These are phyloP conservation scores for Epinotia demarniana DNA, from an alignment of 2,888 invertebrate genomes.

Conservation along the genomic window DNA sequence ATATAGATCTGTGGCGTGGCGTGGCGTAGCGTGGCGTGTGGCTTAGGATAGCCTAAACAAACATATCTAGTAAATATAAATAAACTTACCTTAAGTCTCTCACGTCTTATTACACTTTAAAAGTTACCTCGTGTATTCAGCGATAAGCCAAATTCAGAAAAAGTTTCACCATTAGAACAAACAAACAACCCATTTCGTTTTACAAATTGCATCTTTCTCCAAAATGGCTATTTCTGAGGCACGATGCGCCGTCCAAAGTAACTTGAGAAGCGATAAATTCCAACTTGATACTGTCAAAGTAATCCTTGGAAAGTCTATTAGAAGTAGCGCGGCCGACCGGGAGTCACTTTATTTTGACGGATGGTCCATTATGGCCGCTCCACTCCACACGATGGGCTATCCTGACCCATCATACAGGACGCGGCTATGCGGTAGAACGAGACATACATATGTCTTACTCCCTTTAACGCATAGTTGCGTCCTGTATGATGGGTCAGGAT, in stretches of 20 bases:
- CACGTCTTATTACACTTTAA: background rate
- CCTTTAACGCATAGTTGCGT: too few relatives aligned
- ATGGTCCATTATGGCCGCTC: too few relatives aligned
- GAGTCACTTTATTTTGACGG: conserved; percentile 15
- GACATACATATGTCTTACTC: too few relatives aligned
- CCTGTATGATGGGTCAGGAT: too few relatives aligned
- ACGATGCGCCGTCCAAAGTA: conserved; percentile 15
- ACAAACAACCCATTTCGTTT: background rate
- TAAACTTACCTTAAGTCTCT: too few relatives aligned
- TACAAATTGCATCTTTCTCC: background rate
- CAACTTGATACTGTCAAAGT: conserved; percentile 30
- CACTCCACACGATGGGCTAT: too few relatives aligned
- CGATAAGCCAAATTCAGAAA: conserved; percentile 7
- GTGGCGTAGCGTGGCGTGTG: too few relatives aligned
- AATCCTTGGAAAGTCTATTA: conserved; percentile 18
- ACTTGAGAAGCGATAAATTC: conserved; percentile 28
- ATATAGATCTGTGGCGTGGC: too few relatives aligned
- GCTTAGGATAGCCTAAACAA: too few relatives aligned
- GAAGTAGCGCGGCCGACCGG: background rate
- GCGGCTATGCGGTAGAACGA: too few relatives aligned
- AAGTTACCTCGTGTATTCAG: background rate
- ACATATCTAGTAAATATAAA: background rate
- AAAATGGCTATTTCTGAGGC: background rate
- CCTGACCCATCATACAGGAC: too few relatives aligned
- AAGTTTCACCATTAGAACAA: conserved; percentile 1